Conservation (phyloP, 2,888 invertebrate species). For the Keiferia lycopersicella region DNA sequence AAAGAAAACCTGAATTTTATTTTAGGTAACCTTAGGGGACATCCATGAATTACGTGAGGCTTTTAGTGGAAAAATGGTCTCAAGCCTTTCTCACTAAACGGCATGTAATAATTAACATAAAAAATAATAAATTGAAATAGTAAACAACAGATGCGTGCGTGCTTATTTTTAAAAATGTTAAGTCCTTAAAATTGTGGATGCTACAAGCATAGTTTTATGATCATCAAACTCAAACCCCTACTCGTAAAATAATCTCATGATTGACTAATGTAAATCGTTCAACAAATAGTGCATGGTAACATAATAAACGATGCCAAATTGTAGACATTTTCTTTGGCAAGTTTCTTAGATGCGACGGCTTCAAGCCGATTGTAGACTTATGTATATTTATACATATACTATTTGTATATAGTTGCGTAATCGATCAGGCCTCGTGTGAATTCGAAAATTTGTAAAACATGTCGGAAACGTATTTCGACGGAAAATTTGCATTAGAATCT, state of each 20-base stretch:
- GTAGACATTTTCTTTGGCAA: conserved; percentile 41
- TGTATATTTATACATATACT: conserved; percentile 37
- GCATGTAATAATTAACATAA: no score
- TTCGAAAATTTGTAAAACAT: conserved; percentile 16
- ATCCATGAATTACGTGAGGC: no score
- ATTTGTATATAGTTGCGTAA: conserved; percentile 27
- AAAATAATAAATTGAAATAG: no score
- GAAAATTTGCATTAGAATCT: conserved; percentile 44
- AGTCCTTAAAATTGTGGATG: no score
- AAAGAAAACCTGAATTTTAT: no score
- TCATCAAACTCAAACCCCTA: background rate
- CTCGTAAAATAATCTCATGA: background rate
- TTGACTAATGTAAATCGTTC: conserved; percentile 11
- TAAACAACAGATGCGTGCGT: no score
- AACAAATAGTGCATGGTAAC: conserved; percentile 24
- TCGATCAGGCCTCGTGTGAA: conserved; percentile 25
- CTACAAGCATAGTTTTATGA: background rate
- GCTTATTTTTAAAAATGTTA: no score
- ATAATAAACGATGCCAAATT: conserved; percentile 40
- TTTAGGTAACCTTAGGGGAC: no score
- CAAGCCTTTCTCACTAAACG: no score
- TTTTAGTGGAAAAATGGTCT: no score
- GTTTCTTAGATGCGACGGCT: conserved; percentile 42
- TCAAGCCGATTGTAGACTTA: conserved; percentile 44
- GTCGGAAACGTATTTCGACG: conserved; percentile 11